Evolutionary conservation across 2,113 vertebrate species (phyloP).

Genomic region (Lipophrys pholis): DNA sequence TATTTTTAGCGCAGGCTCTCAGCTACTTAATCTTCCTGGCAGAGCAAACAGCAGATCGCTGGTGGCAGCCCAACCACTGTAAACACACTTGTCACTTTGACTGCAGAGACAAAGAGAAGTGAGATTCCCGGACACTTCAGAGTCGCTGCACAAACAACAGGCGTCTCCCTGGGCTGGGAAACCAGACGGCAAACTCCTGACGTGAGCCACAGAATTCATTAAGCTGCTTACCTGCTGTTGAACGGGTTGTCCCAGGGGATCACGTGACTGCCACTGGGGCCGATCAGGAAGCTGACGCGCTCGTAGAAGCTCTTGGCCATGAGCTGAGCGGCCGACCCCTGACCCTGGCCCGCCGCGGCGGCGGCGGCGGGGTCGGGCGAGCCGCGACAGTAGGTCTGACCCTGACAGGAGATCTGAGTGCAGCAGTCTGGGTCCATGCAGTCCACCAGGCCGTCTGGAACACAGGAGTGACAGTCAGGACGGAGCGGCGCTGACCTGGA

Average conservation of each 20-base stretch:
- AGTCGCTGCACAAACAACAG: slow-evolving; percentile 58
- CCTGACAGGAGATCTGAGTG: slow-evolving; percentile 93
- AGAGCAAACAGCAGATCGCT: slow-evolving; percentile 24
- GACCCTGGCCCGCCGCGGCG: slow-evolving; percentile 87
- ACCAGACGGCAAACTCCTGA: slow-evolving; percentile 60
- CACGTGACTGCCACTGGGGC: slow-evolving; percentile 91
- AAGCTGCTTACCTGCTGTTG: slow-evolving; percentile 90
- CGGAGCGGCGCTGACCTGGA: slow-evolving; percentile 7
- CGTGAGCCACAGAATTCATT: slow-evolving; percentile 51
- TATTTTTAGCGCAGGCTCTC: slow-evolving; percentile 10
- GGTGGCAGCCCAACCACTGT: slow-evolving; percentile 20
- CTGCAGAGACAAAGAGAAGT: slow-evolving; percentile 54
- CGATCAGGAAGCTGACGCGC: slow-evolving; percentile 91
- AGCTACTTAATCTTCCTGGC: slow-evolving; percentile 38
- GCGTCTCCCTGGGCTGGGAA: slow-evolving; percentile 53
- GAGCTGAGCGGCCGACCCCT: slow-evolving; percentile 74
- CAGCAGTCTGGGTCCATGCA: slow-evolving; percentile 99
- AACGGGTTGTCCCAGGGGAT: slow-evolving; percentile 94
- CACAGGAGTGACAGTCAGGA: slow-evolving; percentile 66
- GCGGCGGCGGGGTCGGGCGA: slow-evolving; percentile 91
- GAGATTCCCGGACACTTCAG: slow-evolving; percentile 45
- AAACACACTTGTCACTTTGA: slow-evolving; percentile 62
- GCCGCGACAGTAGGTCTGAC: slow-evolving; percentile 92
- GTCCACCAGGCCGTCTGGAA: slow-evolving; percentile 93
- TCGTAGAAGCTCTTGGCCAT: slow-evolving; percentile 91